Base-by-base conservation (phyloP, 2,113 vertebrate species). In the Solea solea region DNA sequence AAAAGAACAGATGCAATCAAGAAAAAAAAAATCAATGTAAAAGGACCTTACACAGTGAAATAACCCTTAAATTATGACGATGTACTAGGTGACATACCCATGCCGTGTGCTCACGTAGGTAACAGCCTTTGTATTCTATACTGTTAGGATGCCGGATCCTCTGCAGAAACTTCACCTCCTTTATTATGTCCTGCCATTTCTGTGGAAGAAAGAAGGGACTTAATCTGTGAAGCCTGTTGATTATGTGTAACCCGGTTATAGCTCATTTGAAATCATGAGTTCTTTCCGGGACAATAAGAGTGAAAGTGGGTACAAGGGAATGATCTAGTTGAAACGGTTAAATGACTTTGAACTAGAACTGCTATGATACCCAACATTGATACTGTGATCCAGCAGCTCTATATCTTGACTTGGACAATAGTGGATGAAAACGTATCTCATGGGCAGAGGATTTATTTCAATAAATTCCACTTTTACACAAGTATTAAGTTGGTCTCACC, bases 151-250 rank as follows among this genome's bases (percentile, higher is more conserved):
- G 98, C 81, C 95, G 94, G 94, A 99, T 96, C 94, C 95, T 96
- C 93, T 97, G 96, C 69, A 99, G 95, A 85, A 99, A 99, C 90
- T 96, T 98, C 70, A 99, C 98, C 95, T 99, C 98, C 88, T 99
- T 99, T 91, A 98, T 96, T 83, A 99, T 99, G 93, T 99, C 98
- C 89, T 98, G 98, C 98, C 98, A 99, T 96, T 99, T 99, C 97
- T 99, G 90, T 86, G 8, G 5, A 7, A 12, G 16, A 50, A 45
- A 62, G 16, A 46, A 27, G 15, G 66, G 66, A 5, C 1, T 42
- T 61, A 8, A 50, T 39, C 2, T 21, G 21, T 21, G 21, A 60
- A 65, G 58, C 48, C 73, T 14, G 28, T 60, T 82, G 75, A 85
- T 85, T 79, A 84, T 27, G 39, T 78, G 28, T 70, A 85, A 88